Base-by-base conservation (phyloP, 2,113 vertebrate species). In the Protobothrops mucrosquamatus region DNA sequence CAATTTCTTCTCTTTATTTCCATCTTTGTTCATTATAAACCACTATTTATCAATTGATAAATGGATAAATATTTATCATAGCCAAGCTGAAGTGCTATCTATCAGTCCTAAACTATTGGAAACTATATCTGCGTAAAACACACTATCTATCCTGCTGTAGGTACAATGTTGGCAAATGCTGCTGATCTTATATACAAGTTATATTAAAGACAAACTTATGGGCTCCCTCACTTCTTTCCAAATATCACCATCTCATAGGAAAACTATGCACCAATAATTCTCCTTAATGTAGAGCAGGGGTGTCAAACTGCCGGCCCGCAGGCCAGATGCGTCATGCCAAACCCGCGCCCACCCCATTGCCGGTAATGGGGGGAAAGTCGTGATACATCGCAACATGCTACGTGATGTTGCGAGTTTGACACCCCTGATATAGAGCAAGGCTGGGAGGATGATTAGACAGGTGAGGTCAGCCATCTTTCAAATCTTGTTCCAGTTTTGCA, bases 1-100 rank as follows among this genome's bases (percentile, higher is more conserved):
- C 92, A 89, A 54, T 11, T 87, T 91, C 94, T 93, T 64, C 94
- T 86, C 89, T 59, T 92, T 23, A 52, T 92, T 96, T 94, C 87
- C 93, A 24, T 57, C 34, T 92, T 55, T 93, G 94, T 90, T 96
- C 94, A 93, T 48, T 55, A 26, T 88, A 26, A 90, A 46, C 51
- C 52, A 59, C 61, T 92, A 92, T 87, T 74, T 95, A 74, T 92
- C 90, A 92, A 52, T 89, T 81, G 8, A 43, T 81, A 43, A 39
- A 20, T 39, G 39, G 74, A 22, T 39, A 39, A 20, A 15, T 39
- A 34, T 74, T 74, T 74, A n/a, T 34, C 69, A 74, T 7, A 74
- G 69, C 69, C 69, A 74, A 74, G 69, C n/a, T 74, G 69, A 74
- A 74, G 26, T 34, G 64, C 64, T 18, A 14, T 34, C 64, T 74